These are phyloP conservation scores for Ypsolopha scabrella DNA, from an alignment of 2,888 invertebrate genomes.

Conservation along the genomic window DNA sequence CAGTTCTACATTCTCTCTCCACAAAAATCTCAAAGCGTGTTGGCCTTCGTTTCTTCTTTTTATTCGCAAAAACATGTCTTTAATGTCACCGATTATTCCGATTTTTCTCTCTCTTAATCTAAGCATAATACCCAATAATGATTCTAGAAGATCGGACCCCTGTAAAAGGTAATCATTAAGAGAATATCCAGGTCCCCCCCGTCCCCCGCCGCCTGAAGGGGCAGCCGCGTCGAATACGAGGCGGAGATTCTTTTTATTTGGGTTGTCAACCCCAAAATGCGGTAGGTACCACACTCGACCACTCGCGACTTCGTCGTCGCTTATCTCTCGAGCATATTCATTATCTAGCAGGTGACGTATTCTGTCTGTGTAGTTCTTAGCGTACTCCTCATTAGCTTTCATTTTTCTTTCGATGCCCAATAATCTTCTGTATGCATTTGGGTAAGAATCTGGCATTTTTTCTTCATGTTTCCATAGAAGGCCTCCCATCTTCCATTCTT, in stretches of 20 bases:
- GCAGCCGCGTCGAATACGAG: slow-evolving; percentile 27
- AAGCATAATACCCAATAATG: slow-evolving; percentile 23
- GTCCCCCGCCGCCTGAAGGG: slow-evolving; percentile 13
- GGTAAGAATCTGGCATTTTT: slow-evolving; percentile 20
- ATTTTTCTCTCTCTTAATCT: slow-evolving; percentile 24
- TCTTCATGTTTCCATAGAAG: slow-evolving; percentile 3
- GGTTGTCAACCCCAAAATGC: too few relatives aligned
- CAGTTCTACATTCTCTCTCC: slow-evolving; percentile 11
- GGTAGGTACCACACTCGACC: too few relatives aligned
- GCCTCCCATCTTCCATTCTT: slow-evolving; percentile 2
- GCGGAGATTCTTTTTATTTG: slow-evolving; percentile 7
- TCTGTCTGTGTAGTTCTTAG: slow-evolving; percentile 1
- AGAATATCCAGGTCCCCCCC: too few relatives aligned
- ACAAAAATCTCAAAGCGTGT: slow-evolving; percentile 21
- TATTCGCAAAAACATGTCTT: slow-evolving; percentile 19
- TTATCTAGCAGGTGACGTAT: slow-evolving; percentile 3
- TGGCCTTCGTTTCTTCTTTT: slow-evolving; percentile 17
- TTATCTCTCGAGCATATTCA: slow-evolving; percentile 2
- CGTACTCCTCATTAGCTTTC: background rate
- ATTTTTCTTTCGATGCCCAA: slow-evolving; percentile 14
- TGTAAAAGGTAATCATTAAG: slow-evolving; percentile 22
- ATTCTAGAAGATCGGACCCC: slow-evolving; percentile 24
- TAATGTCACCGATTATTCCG: slow-evolving; percentile 21
- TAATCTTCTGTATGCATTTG: too few relatives aligned
- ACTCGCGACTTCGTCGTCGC: background rate